Percentiles rank a stretch among this genome's conserved stretches.
Conservation (phyloP, 2,888 invertebrate species). For the Phortica okadai region DNA sequence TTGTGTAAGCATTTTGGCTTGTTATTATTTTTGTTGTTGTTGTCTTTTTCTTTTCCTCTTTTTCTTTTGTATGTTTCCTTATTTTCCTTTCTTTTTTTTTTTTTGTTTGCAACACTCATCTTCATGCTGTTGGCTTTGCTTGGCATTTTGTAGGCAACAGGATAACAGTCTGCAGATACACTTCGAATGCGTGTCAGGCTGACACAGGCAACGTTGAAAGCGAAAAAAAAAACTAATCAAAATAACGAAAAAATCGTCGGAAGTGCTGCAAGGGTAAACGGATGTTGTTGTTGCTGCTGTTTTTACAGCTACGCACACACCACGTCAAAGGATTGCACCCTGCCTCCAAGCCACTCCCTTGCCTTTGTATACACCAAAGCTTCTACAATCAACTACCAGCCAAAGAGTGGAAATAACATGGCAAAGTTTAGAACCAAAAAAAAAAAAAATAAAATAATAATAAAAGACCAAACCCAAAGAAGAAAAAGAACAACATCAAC, state of each 20-base stretch:
- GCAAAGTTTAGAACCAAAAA: background rate
- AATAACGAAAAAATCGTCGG: conserved; percentile 58
- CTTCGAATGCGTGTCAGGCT: conserved; percentile 34
- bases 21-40: conserved; percentile 28
- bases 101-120: background rate
- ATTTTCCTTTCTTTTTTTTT: conserved; percentile 6
- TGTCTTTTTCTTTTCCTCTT: conserved; percentile 11
- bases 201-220: background rate
- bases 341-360: background rate
- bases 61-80: background rate
- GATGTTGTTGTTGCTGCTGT: conserved; percentile 58
- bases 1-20: conserved; percentile 32
- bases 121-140: conserved; percentile 1
- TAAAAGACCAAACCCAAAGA: background rate
- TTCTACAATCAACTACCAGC: background rate
- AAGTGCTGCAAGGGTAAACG: conserved; percentile 66
- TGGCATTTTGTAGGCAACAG: background rate
- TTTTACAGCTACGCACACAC: conserved; percentile 38
- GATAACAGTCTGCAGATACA: conserved; percentile 18
- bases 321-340: conserved; percentile 5
- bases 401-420: background rate
- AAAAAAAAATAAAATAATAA: conserved; percentile 2
- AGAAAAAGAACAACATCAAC: background rate
- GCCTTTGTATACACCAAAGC: no score
- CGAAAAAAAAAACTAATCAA: no score